Conservation (phyloP, 1,140 invertebrate genomes). For the Meteorus sp. region DNA sequence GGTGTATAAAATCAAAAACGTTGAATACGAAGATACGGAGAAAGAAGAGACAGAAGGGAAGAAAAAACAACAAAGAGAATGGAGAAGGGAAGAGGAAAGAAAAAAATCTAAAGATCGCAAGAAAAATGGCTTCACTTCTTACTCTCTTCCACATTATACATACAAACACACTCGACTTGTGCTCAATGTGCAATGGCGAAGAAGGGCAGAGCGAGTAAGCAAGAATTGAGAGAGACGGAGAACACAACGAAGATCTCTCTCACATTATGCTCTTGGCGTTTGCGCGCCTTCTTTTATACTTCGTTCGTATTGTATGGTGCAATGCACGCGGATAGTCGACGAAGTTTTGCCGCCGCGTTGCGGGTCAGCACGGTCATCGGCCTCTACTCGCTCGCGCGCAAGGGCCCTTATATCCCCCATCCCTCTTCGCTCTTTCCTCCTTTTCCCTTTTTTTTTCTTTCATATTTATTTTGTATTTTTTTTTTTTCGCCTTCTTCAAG, state of each 20-base stretch:
- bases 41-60: no score
- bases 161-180: no score
- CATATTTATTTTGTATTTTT: neutral
- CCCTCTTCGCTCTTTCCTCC: neutral
- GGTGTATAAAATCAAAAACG: no score
- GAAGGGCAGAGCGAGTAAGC: neutral
- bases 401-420: constrained; percentile 6
- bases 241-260: no score
- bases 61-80: constrained; percentile 16
- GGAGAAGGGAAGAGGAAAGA: constrained; percentile 26
- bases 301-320: constrained; percentile 6
- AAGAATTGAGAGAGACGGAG: neutral
- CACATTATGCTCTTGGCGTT: no score
- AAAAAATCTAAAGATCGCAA: neutral
- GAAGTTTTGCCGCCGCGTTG: constrained; percentile 22
- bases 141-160: no score
- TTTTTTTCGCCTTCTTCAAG: neutral
- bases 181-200: no score
- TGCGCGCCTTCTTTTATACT: neutral
- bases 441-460: neutral
- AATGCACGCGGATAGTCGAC: constrained; percentile 9
- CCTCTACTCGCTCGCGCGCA: constrained; percentile 34
- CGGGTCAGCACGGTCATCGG: constrained; percentile 55
- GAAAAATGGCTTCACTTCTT: no score
- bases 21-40: no score